phyloP scores from a whole-genome alignment of 1,140 invertebrate genomes.

The Trichonephila clavipes region DNA sequence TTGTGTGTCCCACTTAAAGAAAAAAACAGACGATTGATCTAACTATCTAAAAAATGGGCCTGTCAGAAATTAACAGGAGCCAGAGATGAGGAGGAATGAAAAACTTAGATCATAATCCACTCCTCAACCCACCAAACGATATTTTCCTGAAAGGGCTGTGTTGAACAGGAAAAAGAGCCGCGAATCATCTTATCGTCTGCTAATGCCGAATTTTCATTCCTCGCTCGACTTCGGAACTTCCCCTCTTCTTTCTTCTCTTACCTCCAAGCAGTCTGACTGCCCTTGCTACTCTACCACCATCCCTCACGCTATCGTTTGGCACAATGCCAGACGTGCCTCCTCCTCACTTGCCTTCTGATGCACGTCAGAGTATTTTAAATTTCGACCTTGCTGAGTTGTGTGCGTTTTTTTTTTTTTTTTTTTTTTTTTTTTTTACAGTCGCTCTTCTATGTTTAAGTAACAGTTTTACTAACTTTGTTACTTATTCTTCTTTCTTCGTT shows the following conservation, averaged over 20 bases:
- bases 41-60: neutral
- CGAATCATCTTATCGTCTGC: neutral
- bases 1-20: too few relatives aligned
- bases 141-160: constrained; percentile 20
- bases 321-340: constrained; percentile 30
- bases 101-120: constrained; percentile 1
- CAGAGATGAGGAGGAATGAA: neutral
- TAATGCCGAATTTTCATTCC: constrained; percentile 39
- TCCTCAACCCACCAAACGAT: neutral
- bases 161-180: neutral
- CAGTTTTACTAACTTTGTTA: constrained; percentile 8
- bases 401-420: neutral
- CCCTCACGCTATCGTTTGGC: constrained; percentile 23
- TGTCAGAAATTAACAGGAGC: neutral
- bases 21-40: neutral
- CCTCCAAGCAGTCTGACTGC: constrained; percentile 69
- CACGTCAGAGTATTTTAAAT: constrained; percentile 55
- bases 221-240: neutral
- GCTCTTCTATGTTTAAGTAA: neutral
- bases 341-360: neutral
- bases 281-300: constrained; percentile 14
- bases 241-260: neutral
- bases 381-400: constrained; percentile 7
- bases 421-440: neutral
- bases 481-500: neutral